These are phyloP conservation scores for Listronotus oregonensis DNA, from an alignment of 1,140 invertebrate genomes.

Conservation along the genomic window DNA sequence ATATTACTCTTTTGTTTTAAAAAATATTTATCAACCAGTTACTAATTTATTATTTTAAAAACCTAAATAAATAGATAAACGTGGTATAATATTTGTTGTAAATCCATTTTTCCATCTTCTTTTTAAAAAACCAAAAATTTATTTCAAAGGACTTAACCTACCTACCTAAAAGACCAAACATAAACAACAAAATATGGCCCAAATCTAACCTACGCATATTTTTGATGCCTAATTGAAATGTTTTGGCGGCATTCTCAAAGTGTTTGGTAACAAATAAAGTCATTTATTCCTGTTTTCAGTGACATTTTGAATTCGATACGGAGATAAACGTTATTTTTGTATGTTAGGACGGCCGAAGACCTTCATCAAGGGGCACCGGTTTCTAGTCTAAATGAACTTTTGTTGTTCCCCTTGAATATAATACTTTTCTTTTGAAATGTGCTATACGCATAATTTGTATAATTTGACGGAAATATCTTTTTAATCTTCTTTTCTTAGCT, in stretches of 20 bases:
- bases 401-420: constrained; percentile 28
- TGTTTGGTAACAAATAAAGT: constrained; percentile 45
- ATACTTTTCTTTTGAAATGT: constrained; percentile 24
- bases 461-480: constrained; percentile 14
- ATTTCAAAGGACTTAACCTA: too few species aligned
- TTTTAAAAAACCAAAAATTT: too few species aligned
- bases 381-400: constrained; percentile 11
- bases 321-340: constrained; percentile 39
- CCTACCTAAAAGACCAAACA: too few species aligned
- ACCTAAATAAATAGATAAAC: too few species aligned
- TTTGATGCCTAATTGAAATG: constrained; percentile 40
- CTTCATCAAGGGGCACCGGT: constrained; percentile 20
- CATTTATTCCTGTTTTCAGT: constrained; percentile 44
- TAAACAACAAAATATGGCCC: neutral
- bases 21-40: too few species aligned
- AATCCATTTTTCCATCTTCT: too few species aligned
- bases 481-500: constrained; percentile 2
- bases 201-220: constrained; percentile 16
- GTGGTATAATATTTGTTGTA: too few species aligned
- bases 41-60: too few species aligned
- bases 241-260: constrained; percentile 43
- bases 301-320: constrained; percentile 42
- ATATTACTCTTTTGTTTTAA: too few species aligned
- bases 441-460: constrained; percentile 32
- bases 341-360: constrained; percentile 6